Evolutionary conservation across 2,888 invertebrate genomes (phyloP).

Genomic region (Apodemia arnacis): DNA sequence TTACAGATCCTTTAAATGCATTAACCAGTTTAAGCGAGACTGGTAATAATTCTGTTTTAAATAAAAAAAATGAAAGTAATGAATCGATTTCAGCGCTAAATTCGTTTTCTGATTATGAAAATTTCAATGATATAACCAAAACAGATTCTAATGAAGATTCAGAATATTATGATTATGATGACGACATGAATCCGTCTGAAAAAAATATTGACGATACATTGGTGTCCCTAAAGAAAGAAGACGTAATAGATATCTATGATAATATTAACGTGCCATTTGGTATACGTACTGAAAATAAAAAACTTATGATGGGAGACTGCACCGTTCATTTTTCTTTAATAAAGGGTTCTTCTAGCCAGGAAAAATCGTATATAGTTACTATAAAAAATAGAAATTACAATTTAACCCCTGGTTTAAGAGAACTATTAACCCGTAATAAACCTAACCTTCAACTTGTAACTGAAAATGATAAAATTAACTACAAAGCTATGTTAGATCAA

Average conservation of each 20-base stretch:
- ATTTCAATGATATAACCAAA: too few relatives aligned
- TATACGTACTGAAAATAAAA: constrained; percentile 30
- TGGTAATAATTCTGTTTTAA: background rate
- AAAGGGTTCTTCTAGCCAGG: background rate
- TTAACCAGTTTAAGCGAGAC: background rate
- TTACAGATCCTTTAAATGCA: constrained; percentile 9
- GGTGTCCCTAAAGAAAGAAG: constrained; percentile 31
- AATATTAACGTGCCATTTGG: constrained; percentile 21
- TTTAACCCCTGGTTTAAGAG: constrained; percentile 59
- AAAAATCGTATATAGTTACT: constrained; percentile 38
- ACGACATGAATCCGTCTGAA: constrained; percentile 24
- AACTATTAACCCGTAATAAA: too few relatives aligned
- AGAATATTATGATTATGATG: background rate
- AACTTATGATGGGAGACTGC: constrained; percentile 38
- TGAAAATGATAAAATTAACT: too few relatives aligned
- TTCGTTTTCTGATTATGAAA: too few relatives aligned
- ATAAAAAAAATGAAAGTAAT: background rate
- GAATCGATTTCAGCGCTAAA: background rate
- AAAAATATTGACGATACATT: too few relatives aligned
- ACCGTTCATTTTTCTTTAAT: background rate
- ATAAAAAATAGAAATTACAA: constrained; percentile 18
- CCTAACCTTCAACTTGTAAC: too few relatives aligned
- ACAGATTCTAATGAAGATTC: constrained; percentile 22
- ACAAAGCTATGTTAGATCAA: too few relatives aligned
- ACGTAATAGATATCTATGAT: constrained; percentile 34